phyloP scores from a whole-genome alignment of 2,113 vertebrate genomes.

The Columba janthina region DNA sequence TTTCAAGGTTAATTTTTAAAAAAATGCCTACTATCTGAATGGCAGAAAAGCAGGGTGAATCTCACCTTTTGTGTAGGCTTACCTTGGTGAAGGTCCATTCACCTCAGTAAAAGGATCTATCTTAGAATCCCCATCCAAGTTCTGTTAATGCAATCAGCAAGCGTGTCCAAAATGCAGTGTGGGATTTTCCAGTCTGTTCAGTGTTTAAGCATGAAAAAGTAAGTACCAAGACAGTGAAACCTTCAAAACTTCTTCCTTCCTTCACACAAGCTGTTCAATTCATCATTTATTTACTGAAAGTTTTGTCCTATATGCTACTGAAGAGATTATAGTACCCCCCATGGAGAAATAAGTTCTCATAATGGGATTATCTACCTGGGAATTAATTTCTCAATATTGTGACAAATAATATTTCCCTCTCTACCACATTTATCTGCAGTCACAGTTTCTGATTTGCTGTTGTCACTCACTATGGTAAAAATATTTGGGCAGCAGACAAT shows the following conservation, averaged over 20 bases:
- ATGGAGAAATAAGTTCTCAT: neutral
- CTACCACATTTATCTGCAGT: neutral
- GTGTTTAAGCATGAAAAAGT: neutral
- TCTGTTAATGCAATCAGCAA: neutral
- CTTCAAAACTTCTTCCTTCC: neutral
- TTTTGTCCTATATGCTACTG: neutral
- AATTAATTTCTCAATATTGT: neutral
- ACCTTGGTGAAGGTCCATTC: neutral
- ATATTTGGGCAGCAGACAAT: neutral
- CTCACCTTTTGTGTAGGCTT: neutral
- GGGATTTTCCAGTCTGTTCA: constrained; percentile 37
- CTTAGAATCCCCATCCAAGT: neutral
- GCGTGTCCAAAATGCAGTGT: neutral
- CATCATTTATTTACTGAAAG: neutral
- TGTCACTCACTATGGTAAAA: neutral
- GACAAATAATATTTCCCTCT: neutral
- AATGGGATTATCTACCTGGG: neutral
- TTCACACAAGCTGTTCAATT: constrained; percentile 4
- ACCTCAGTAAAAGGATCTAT: neutral
- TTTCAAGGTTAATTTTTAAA: neutral
- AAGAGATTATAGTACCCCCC: neutral
- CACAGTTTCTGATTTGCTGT: neutral
- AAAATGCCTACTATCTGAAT: neutral
- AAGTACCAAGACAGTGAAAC: neutral
- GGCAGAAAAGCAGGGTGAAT: neutral